A percentile compares a stretch with the other conserved stretches of the same genome.
These are phyloP conservation scores for Hydrocynus forskahlii DNA, from an alignment of 2,797 vertebrate genomes.

Conservation along the genomic window DNA sequence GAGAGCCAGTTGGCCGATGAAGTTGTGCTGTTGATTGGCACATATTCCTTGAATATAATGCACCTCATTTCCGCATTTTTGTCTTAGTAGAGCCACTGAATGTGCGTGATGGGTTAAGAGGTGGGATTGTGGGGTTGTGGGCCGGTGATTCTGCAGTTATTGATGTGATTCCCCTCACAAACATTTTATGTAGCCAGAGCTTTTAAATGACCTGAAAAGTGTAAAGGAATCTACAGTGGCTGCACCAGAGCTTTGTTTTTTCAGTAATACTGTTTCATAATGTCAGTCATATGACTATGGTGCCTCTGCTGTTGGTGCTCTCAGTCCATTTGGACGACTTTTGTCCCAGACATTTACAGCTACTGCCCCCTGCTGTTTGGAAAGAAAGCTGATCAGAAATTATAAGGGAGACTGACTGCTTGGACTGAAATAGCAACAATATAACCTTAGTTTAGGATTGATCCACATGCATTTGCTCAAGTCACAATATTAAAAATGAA, in stretches of 20 bases:
- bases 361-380: conserved; percentile 71
- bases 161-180: conserved; percentile 57
- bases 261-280: conserved; percentile 9
- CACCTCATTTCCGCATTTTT: conserved; percentile 48
- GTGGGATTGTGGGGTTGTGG: not conserved
- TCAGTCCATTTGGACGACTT: not conserved
- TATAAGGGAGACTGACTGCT: not conserved
- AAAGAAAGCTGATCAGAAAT: conserved; percentile 38
- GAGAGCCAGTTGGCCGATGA: conserved; percentile 44
- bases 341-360: conserved; percentile 52
- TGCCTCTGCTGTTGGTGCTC: not conserved
- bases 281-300: not conserved
- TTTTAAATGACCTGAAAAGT: not conserved
- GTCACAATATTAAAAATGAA: not conserved
- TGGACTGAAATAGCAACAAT: not conserved
- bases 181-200: conserved; percentile 46
- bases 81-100: conserved; percentile 58
- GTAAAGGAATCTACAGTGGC: not conserved
- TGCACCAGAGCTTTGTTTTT: not conserved
- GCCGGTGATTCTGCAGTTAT: conserved; percentile 56
- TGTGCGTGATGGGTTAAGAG: conserved; percentile 49
- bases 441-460: not conserved
- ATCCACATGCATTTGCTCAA: not conserved
- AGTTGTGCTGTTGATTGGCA: conserved; percentile 51
- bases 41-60: conserved; percentile 61